phyloP scores from a whole-genome alignment of 2,888 invertebrate species.

The Drosophila tanythrix region DNA sequence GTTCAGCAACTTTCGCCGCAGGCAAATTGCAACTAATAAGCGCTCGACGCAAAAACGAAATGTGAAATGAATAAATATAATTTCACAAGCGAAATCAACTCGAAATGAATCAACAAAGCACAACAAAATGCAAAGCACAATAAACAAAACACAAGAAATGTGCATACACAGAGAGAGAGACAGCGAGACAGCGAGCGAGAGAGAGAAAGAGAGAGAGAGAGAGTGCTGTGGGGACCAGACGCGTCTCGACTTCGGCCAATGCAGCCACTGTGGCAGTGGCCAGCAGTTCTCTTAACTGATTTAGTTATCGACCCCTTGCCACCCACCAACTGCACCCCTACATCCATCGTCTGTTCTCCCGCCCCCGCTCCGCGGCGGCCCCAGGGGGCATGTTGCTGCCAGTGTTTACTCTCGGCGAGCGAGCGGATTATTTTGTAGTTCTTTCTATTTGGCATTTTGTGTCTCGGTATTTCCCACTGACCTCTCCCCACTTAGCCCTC shows the following conservation, averaged over 20 bases:
- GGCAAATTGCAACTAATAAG: constrained; percentile 75
- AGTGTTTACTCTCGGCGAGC: constrained; percentile 42
- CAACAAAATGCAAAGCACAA: constrained; percentile 56
- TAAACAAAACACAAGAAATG: constrained; percentile 32
- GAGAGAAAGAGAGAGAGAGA: neutral
- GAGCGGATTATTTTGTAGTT: constrained; percentile 67
- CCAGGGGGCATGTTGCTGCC: constrained; percentile 5
- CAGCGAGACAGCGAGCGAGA: neutral
- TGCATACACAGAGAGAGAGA: constrained; percentile 6
- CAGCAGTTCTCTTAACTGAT: constrained; percentile 65
- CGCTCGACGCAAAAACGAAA: constrained; percentile 40
- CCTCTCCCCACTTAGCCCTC: neutral
- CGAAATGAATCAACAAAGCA: constrained; percentile 61
- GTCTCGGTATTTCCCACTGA: constrained; percentile 21
- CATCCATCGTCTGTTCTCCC: neutral
- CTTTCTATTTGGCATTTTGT: constrained; percentile 52
- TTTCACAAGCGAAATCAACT: constrained; percentile 38
- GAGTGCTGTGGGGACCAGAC: constrained; percentile 2
- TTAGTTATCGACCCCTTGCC: constrained; percentile 50
- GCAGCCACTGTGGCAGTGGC: constrained; percentile 34
- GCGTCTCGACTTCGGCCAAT: constrained; percentile 43
- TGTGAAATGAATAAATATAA: constrained; percentile 72
- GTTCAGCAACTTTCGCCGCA: constrained; percentile 55
- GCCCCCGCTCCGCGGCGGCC: constrained; percentile 9
- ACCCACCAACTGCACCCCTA: neutral